phyloP scores from a whole-genome alignment of 2,797 vertebrate species.

The Liasis olivaceus region DNA sequence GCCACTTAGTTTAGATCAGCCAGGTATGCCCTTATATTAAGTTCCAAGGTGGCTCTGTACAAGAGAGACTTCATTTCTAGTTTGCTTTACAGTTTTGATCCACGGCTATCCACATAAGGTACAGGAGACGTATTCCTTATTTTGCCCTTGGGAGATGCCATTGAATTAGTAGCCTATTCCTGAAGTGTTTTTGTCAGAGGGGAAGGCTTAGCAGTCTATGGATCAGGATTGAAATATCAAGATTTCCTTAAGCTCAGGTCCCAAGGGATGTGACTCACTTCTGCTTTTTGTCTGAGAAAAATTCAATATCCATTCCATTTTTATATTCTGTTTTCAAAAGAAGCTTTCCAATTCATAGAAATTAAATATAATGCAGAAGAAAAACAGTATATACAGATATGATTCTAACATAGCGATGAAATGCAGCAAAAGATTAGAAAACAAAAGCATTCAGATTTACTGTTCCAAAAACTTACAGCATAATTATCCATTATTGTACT shows the following conservation, averaged over 20 bases:
- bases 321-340: neutral
- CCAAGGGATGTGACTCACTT: neutral
- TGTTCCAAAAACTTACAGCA: constrained; percentile 58
- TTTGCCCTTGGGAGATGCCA: neutral
- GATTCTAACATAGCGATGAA: constrained; percentile 3
- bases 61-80: constrained; percentile 11
- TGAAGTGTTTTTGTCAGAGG: neutral
- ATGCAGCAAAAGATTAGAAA: constrained; percentile 29
- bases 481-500: constrained; percentile 53
- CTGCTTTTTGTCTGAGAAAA: constrained; percentile 18
- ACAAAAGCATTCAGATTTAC: constrained; percentile 52
- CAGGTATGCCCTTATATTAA: neutral
- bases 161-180: constrained; percentile 16
- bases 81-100: constrained; percentile 34
- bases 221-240: constrained; percentile 11
- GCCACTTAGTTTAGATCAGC: neutral
- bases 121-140: constrained; percentile 11
- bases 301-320: neutral
- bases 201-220: neutral
- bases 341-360: constrained; percentile 33
- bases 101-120: neutral
- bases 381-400: accelerated
- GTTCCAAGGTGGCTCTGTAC: neutral
- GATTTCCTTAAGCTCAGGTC: neutral
- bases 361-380: constrained; percentile 23